Evolutionary conservation across 2,113 vertebrate genomes (phyloP).

Genomic region (Gracilinanus agilis): DNA sequence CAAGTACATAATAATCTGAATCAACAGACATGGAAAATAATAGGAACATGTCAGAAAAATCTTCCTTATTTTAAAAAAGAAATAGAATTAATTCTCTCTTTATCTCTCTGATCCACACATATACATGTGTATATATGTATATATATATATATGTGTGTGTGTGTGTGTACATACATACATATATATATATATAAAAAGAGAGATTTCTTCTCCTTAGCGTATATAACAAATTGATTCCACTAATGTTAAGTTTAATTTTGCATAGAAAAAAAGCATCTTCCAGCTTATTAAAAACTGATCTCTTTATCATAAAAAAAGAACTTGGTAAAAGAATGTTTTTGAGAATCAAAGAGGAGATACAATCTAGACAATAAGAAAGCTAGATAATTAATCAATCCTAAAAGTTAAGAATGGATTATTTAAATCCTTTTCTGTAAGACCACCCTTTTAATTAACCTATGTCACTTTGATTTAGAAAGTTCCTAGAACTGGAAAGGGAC

Average conservation of each 20-base stretch:
- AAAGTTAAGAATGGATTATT: slow-evolving; percentile 27
- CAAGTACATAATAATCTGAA: not conserved
- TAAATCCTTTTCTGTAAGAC: not conserved
- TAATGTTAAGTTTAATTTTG: not conserved
- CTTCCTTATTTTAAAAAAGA: not conserved
- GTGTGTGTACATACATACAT: not conserved
- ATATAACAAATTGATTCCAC: not conserved
- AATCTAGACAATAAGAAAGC: slow-evolving; percentile 8
- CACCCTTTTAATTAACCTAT: not conserved
- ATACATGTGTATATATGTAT: too few species aligned
- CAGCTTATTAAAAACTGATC: not conserved
- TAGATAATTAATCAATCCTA: rapidly evolving
- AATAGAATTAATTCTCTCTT: not conserved
- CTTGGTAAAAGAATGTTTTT: not conserved
- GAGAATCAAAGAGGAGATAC: not conserved
- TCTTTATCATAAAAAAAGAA: not conserved
- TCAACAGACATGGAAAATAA: not conserved
- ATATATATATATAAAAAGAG: not conserved
- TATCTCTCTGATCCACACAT: not conserved
- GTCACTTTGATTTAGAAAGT: not conserved
- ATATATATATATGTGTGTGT: too few species aligned
- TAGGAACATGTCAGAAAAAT: not conserved
- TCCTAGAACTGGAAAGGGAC: not conserved
- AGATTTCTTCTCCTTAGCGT: not conserved
- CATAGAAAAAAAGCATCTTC: not conserved